phyloP scores from a whole-genome alignment of 2,888 invertebrate species.

The Strigamia crassipes region DNA sequence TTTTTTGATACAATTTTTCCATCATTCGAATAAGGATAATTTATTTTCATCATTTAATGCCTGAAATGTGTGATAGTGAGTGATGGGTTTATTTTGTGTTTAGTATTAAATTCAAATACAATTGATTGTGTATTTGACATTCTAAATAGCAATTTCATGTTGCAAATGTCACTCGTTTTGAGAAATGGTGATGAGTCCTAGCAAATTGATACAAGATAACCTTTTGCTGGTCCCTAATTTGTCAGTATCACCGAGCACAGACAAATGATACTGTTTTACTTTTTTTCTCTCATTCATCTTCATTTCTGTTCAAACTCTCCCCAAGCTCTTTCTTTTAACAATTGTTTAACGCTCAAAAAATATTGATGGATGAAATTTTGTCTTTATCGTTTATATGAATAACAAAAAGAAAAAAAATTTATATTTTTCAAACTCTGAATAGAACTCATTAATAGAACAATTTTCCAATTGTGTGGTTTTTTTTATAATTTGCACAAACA shows the following conservation, averaged over 20 bases:
- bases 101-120: background rate
- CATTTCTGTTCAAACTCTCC: background rate
- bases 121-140: constrained; percentile 26
- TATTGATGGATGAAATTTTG: background rate
- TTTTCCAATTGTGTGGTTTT: too few species aligned
- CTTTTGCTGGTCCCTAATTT: constrained; percentile 40
- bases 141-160: constrained; percentile 5
- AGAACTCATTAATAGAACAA: too few species aligned
- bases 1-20: too few species aligned
- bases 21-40: too few species aligned
- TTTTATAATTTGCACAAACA: too few species aligned
- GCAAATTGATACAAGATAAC: constrained; percentile 40
- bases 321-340: constrained; percentile 7
- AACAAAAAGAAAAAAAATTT: background rate
- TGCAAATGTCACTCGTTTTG: constrained; percentile 24
- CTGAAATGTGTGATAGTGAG: background rate
- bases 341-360: background rate
- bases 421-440: background rate
- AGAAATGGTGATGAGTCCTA: constrained; percentile 31
- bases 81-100: too few species aligned
- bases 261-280: constrained; percentile 33
- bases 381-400: background rate
- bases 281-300: constrained; percentile 26
- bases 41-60: too few species aligned
- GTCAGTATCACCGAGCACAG: constrained; percentile 29